phyloP scores from a whole-genome alignment of 2,888 invertebrate species.

The Cyrtodaria siliqua region DNA sequence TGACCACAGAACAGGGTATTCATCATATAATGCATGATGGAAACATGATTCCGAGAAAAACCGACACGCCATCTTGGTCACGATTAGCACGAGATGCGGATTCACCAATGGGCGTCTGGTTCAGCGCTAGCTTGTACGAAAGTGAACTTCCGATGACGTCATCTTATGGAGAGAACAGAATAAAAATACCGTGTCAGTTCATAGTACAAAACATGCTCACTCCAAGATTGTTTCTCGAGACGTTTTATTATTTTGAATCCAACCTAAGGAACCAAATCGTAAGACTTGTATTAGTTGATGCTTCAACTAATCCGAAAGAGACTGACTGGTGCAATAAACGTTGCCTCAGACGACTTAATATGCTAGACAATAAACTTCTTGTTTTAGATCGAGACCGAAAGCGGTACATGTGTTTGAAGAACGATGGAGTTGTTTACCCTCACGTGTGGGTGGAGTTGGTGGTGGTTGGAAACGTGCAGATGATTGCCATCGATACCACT shows the following conservation, averaged over 20 bases:
- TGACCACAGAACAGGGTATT: slow-evolving; percentile 40
- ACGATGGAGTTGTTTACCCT: slow-evolving; percentile 44
- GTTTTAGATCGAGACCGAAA: slow-evolving; percentile 35
- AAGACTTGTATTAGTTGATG: slow-evolving; percentile 52
- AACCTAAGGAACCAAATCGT: slow-evolving; percentile 52
- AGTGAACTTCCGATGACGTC: slow-evolving; percentile 47
- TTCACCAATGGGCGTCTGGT: slow-evolving; percentile 60
- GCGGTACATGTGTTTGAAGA: slow-evolving; percentile 36
- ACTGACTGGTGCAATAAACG: slow-evolving; percentile 49
- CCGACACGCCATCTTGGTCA: slow-evolving; percentile 55
- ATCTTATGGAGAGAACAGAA: slow-evolving; percentile 48
- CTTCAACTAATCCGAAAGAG: slow-evolving; percentile 36
- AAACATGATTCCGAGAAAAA: slow-evolving; percentile 39
- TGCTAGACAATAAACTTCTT: slow-evolving; percentile 50
- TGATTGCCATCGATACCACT: slow-evolving; percentile 49
- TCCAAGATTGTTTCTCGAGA: slow-evolving; percentile 50
- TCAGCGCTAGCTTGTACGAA: slow-evolving; percentile 50
- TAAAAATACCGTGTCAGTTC: slow-evolving; percentile 55
- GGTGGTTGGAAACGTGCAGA: slow-evolving; percentile 49
- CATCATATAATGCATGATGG: slow-evolving; percentile 49
- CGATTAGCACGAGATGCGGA: slow-evolving; percentile 46
- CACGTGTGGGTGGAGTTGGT: slow-evolving; percentile 54
- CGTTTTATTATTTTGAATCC: slow-evolving; percentile 56
- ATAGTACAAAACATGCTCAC: slow-evolving; percentile 42
- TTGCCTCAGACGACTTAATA: slow-evolving; percentile 47